These are phyloP conservation scores for Polypedilum vanderplanki DNA, from an alignment of 1,140 invertebrate genomes.

Conservation along the genomic window DNA sequence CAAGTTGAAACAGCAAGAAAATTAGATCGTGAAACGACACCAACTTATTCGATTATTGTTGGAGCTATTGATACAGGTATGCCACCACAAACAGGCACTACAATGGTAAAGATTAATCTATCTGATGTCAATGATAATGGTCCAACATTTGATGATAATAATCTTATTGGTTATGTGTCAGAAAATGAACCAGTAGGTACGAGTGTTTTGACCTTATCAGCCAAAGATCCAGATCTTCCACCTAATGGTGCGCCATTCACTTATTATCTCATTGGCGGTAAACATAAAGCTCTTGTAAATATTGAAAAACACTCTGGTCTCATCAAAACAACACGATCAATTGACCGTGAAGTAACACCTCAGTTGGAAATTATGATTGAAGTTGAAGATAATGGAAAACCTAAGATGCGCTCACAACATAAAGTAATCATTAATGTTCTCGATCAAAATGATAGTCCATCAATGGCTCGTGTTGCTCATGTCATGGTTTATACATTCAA, in stretches of 20 bases:
- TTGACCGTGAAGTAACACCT: slow-evolving; percentile 76
- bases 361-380: slow-evolving; percentile 69
- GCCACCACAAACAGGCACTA: slow-evolving; percentile 81
- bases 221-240: slow-evolving; percentile 83
- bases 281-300: slow-evolving; percentile 65
- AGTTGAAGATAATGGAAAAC: slow-evolving; percentile 82
- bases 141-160: slow-evolving; percentile 67
- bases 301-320: slow-evolving; percentile 73
- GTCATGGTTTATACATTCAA: slow-evolving; percentile 74
- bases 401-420: slow-evolving; percentile 71
- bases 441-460: slow-evolving; percentile 90
- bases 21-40: slow-evolving; percentile 75
- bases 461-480: slow-evolving; percentile 71
- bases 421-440: slow-evolving; percentile 67
- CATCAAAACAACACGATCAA: slow-evolving; percentile 65
- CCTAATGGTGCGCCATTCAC: slow-evolving; percentile 86
- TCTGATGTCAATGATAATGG: slow-evolving; percentile 91
- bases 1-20: slow-evolving; percentile 66
- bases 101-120: slow-evolving; percentile 61
- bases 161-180: slow-evolving; percentile 65
- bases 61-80: slow-evolving; percentile 83
- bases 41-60: slow-evolving; percentile 72
- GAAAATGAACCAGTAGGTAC: slow-evolving; percentile 85
- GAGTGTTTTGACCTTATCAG: slow-evolving; percentile 74
- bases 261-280: slow-evolving; percentile 70